Percentiles rank a stretch among this genome's conserved stretches.
phyloP scores from a whole-genome alignment of 2,888 invertebrate species.

The Cephus pygmeus region DNA sequence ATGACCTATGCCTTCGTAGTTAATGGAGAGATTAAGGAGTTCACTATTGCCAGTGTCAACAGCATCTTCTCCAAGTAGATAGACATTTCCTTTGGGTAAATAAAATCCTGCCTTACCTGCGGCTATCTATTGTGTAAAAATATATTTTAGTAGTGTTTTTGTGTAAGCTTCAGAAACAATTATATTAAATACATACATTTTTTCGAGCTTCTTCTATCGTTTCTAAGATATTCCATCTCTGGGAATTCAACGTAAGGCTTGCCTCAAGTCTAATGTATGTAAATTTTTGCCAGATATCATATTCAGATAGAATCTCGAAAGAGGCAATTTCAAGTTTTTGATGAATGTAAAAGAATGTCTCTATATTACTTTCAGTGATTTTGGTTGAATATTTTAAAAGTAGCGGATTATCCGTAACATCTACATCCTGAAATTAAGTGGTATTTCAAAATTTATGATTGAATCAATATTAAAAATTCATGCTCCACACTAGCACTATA shows the following conservation, averaged over 20 bases:
- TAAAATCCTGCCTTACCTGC: conserved; percentile 80
- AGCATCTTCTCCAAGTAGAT: conserved; percentile 41
- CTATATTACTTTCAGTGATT: conserved; percentile 70
- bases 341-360: conserved; percentile 77
- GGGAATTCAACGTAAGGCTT: conserved; percentile 74
- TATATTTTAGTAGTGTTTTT: background rate
- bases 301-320: conserved; percentile 73
- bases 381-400: conserved; percentile 69
- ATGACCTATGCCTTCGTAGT: conserved; percentile 11
- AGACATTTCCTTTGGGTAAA: conserved; percentile 63
- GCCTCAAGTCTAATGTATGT: conserved; percentile 77
- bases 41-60: conserved; percentile 22
- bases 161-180: background rate
- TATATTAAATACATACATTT: conserved; percentile 65
- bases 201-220: conserved; percentile 75
- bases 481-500: background rate
- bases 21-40: background rate
- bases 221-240: conserved; percentile 69
- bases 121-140: conserved; percentile 68
- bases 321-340: conserved; percentile 76
- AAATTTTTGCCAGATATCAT: conserved; percentile 77
- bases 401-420: conserved; percentile 84
- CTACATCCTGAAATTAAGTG: conserved; percentile 70
- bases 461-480: background rate
- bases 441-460: background rate